Base-by-base conservation (phyloP, 2,888 invertebrate genomes). In the Synergus itoensis region DNA sequence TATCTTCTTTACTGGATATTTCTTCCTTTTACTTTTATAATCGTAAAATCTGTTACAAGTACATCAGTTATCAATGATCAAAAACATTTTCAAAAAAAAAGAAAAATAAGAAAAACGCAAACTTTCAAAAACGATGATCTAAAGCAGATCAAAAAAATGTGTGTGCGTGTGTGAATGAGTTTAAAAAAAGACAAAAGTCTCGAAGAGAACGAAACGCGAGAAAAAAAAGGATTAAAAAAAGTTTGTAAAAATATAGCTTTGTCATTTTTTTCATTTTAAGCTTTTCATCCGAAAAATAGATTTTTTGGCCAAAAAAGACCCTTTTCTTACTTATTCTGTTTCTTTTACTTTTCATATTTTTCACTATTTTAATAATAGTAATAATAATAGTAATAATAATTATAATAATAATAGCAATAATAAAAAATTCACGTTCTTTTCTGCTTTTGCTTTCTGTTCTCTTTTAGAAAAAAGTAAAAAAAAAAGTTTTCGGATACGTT, bases 201-300 rank as follows among this genome's bases (percentile, higher is more conserved):
- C 60, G 9, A 78, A 82, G 81, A 85, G 84, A 83, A 81, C 83
- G 77, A 80, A 84, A 85, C 79, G 84, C 83, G 83, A 80, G 81
- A 69, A 76, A 80, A 36, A 79, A 76, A 77, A 67, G 77, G 77
- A 77, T 63, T 36, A 79, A 81, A 80, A 80, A 81, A 53, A 81
- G 84, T 84, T 84, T 90, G 89, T 89, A 90, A 90, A 90, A 90
- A 90, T 90, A 90, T 90, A 88, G 85, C 87, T 89, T 86, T 87
- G 82, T 85, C 80, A 77, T 83, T 80, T 82, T 86, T 81, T 78
- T 80, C 84, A 80, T 69, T 84, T 82, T 79, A 81, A 84, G 82
- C 79, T 78, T 81, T 83, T 81, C 45, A 69, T 82, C 82, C 85
- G 84, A 88, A 88, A 88, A 88, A 88, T 88, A 88, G 86, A 86